Percentiles rank a stretch among this genome's conserved stretches.
phyloP scores from a whole-genome alignment of 2,888 invertebrate genomes.

The Bombylius major region DNA sequence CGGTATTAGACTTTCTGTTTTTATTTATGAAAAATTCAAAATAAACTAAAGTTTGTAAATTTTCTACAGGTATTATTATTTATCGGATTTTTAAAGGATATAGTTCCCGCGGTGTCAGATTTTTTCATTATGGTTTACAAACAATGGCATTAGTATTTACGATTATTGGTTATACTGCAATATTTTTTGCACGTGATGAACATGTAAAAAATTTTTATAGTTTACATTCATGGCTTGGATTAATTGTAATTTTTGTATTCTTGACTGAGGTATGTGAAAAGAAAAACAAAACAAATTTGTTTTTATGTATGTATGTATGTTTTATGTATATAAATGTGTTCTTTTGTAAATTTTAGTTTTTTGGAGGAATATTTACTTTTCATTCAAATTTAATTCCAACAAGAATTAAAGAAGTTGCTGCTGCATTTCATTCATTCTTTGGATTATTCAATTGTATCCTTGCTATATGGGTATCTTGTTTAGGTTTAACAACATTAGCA shows the following conservation, averaged over 20 bases:
- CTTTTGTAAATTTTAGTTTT: background rate
- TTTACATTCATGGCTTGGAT: conserved; percentile 4
- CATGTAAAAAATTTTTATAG: conserved; percentile 1
- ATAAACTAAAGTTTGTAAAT: background rate
- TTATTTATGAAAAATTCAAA: background rate
- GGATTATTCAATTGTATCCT: conserved; percentile 1
- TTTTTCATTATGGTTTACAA: conserved; percentile 1
- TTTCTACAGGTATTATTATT: background rate
- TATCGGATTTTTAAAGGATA: background rate
- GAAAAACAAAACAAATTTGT: too few species aligned
- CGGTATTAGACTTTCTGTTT: background rate
- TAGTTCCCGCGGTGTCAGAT: background rate
- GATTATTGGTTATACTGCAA: background rate
- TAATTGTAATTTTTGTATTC: background rate
- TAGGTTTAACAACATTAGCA: background rate
- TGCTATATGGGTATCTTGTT: background rate
- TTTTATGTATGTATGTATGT: too few species aligned
- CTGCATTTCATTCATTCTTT: conserved; percentile 3
- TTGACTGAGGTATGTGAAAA: background rate
- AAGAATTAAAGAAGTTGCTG: background rate
- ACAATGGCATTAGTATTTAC: background rate
- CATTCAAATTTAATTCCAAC: background rate
- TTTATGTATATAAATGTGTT: too few species aligned
- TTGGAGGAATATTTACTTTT: background rate
- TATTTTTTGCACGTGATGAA: background rate